phyloP scores from a whole-genome alignment of 2,888 invertebrate species.

The Leptinotarsa juncta region DNA sequence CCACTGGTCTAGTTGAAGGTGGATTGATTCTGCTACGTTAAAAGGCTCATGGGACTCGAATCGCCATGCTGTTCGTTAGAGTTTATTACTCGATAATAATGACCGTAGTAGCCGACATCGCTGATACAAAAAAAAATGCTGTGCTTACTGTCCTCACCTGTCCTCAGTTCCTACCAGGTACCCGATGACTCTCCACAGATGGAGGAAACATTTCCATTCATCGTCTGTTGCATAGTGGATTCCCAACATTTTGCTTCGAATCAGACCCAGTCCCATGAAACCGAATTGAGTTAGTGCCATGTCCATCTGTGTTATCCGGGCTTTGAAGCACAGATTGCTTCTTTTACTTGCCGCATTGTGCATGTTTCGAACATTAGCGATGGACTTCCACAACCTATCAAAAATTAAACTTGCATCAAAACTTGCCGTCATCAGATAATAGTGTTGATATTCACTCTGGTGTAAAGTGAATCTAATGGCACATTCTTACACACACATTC shows the following conservation, averaged over 20 bases:
- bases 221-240: conserved; percentile 71
- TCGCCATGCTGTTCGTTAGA: no score
- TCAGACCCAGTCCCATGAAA: conserved; percentile 81
- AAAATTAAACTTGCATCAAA: no score
- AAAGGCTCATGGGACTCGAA: no score
- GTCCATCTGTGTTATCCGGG: conserved; percentile 82
- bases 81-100: no score
- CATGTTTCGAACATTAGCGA: conserved; percentile 74
- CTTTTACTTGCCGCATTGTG: conserved; percentile 75
- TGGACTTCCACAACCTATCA: conserved; percentile 75
- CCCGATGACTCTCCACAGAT: conserved; percentile 87
- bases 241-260: conserved; percentile 75
- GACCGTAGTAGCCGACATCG: no score
- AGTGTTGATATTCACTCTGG: no score
- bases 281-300: conserved; percentile 89
- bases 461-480: no score
- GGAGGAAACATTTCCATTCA: conserved; percentile 80
- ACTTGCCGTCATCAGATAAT: no score
- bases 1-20: no score
- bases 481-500: no score
- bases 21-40: no score
- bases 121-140: no score
- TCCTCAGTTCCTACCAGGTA: conserved; percentile 85
- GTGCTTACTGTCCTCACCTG: conserved; percentile 65
- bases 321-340: conserved; percentile 62